phyloP scores from a whole-genome alignment of 2,797 vertebrate genomes.

The Hephaestus fuliginosus region DNA sequence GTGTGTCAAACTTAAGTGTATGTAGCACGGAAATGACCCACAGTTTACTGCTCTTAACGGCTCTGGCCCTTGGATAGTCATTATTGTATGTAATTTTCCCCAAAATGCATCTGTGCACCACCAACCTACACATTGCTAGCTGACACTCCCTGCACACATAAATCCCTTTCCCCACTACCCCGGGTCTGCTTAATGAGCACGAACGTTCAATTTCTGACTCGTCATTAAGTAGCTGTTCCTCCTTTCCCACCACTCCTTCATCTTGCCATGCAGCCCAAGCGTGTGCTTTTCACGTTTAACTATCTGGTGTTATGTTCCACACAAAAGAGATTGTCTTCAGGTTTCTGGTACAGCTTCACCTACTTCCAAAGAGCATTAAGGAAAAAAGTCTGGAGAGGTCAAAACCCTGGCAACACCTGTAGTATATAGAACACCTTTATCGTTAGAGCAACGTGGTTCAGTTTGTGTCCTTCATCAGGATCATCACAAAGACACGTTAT shows the following conservation, averaged over 20 bases:
- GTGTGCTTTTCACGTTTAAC: not conserved
- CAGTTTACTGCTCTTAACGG: conserved; percentile 60
- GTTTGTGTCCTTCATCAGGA: no score
- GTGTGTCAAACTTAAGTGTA: conserved; percentile 63
- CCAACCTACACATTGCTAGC: conserved; percentile 22
- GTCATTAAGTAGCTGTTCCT: conserved; percentile 39
- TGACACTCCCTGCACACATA: conserved; percentile 30
- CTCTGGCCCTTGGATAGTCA: conserved; percentile 53
- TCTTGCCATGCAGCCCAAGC: conserved; percentile 2
- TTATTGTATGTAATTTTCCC: conserved; percentile 70
- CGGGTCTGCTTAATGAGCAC: conserved; percentile 27
- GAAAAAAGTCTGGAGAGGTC: no score
- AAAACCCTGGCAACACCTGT: no score
- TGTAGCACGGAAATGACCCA: conserved; percentile 65
- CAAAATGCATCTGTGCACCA: conserved; percentile 64
- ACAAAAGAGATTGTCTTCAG: no score
- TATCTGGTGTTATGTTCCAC: no score
- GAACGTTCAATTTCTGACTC: conserved; percentile 30
- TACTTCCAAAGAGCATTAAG: no score
- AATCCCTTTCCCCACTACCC: not conserved
- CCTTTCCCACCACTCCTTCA: conserved; percentile 31
- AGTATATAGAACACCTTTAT: no score
- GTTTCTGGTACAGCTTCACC: no score
- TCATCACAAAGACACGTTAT: no score
- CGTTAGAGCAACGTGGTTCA: no score